Base-by-base conservation (phyloP, 1,140 invertebrate genomes). In the Tenebrio molitor region DNA sequence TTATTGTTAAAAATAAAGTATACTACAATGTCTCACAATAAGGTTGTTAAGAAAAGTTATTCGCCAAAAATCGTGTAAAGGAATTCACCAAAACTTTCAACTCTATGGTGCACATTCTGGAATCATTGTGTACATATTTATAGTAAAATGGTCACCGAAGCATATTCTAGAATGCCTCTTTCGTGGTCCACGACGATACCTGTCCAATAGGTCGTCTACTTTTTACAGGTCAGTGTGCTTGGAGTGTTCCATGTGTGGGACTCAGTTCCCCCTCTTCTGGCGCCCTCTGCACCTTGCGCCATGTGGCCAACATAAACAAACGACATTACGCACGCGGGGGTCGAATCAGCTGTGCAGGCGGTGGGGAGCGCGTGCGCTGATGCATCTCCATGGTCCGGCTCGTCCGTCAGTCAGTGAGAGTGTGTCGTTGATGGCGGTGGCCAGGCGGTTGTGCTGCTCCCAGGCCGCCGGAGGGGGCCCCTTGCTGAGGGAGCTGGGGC, bases 401-500 rank as follows among this genome's bases (percentile, higher is more conserved):
- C 62, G n/a, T 29, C 14, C 19, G 8, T 77, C 74, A 79, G 78
- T 79, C 67, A 79, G 78, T 78, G 78, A 78, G 80, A 79, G 80
- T 78, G 74, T 71, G 70, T 74, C 70, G 76, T 77, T 74, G 77
- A 80, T 80, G 79, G 80, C 80, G 71, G 78, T 77, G 69, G 79
- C 80, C 78, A 78, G 77, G 78, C 80, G 82, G 79, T 78, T 83
- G 79, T 84, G 83, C 76, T 83, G 82, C 78, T 81, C 83, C 71
- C 82, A 82, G 65, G 79, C 79, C 67, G 80, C 79, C 64, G 78
- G 77, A 12, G 74, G 41, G 70, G 74, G 42, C 44, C 64, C 58
- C 63, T 85, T 84, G 79, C 83, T 76, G 77, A 81, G 82, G 83
- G 84, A 81, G 81, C 84, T 83, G 69, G 74, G 75, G 41, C 84